Conservation (phyloP, 1,140 invertebrate genomes). For the Stegodyphus dumicola region DNA sequence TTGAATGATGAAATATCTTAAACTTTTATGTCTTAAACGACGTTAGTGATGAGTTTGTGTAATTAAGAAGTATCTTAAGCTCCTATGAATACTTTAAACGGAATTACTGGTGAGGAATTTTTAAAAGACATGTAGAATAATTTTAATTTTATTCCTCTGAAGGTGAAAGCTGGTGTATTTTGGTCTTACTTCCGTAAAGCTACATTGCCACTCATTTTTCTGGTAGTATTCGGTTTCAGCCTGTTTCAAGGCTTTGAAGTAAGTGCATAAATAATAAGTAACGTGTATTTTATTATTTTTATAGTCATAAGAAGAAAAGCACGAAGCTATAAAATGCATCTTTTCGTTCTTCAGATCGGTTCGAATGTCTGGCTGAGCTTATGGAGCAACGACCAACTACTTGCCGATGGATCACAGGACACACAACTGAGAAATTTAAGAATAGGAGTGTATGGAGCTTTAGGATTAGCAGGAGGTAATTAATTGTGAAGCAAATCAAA, state of each 20-base stretch:
- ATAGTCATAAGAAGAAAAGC: neutral
- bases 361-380: constrained; percentile 52
- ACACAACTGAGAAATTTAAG: constrained; percentile 32
- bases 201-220: neutral
- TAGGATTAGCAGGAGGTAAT: constrained; percentile 46
- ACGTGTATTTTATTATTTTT: neutral
- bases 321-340: neutral
- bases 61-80: no score
- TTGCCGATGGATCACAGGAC: constrained; percentile 50
- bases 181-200: constrained; percentile 30
- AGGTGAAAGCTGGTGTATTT: constrained; percentile 36
- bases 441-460: constrained; percentile 25
- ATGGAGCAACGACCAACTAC: constrained; percentile 41
- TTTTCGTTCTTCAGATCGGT: constrained; percentile 26
- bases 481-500: no score
- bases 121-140: no score
- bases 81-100: no score
- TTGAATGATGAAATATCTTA: no score
- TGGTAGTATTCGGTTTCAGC: constrained; percentile 11
- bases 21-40: no score
- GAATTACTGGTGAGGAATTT: no score
- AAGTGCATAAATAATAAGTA: neutral
- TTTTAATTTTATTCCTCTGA: neutral
- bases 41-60: no score
- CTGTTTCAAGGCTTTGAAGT: constrained; percentile 29